These are phyloP conservation scores for Moxostoma hubbsi DNA, from an alignment of 2,797 vertebrate genomes.

Conservation along the genomic window DNA sequence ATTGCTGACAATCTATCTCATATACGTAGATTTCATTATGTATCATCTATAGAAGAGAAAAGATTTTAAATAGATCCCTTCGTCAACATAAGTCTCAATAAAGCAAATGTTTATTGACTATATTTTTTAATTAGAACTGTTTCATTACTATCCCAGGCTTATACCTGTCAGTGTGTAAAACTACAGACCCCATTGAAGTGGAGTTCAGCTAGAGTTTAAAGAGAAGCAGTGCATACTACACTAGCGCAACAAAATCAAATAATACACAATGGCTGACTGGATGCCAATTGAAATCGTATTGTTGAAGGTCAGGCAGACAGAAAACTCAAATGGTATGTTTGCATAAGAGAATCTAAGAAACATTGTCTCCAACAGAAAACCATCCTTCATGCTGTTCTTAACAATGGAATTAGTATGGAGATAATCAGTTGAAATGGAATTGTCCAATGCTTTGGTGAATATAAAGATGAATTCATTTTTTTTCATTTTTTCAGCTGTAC, in stretches of 20 bases:
- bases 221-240: constrained; percentile 27
- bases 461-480: not conserved
- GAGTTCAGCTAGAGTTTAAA: constrained; percentile 57
- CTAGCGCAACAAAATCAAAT: constrained; percentile 38
- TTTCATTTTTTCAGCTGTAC: not conserved
- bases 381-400: constrained; percentile 1
- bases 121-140: constrained; percentile 49
- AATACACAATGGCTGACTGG: constrained; percentile 27
- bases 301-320: constrained; percentile 34
- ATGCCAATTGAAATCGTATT: constrained; percentile 47
- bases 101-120: constrained; percentile 51
- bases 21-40: constrained; percentile 35
- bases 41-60: constrained; percentile 18
- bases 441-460: constrained; percentile 19
- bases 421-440: constrained; percentile 29
- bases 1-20: constrained; percentile 17
- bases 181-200: constrained; percentile 9
- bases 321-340: constrained; percentile 16
- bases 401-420: constrained; percentile 6
- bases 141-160: constrained; percentile 32
- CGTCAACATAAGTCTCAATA: constrained; percentile 44
- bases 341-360: not conserved
- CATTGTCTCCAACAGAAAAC: not conserved
- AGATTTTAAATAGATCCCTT: constrained; percentile 33
- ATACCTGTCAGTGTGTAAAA: constrained; percentile 40